phyloP scores from a whole-genome alignment of 1,140 invertebrate genomes.

The Zaprionus kolodkinae region DNA sequence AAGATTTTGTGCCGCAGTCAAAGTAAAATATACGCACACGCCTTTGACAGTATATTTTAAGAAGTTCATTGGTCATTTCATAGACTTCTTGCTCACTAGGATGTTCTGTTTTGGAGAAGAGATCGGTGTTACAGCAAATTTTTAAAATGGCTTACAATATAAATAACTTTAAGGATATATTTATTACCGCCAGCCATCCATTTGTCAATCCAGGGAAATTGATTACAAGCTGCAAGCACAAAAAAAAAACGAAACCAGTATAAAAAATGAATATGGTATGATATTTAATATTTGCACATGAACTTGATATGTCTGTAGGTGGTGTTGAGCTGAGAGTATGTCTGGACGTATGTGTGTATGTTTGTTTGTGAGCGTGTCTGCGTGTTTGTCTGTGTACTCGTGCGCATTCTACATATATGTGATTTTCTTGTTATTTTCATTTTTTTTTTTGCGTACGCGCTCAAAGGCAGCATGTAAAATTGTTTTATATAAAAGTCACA shows the following conservation, averaged over 20 bases:
- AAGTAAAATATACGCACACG: constrained; percentile 74
- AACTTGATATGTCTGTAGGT: constrained; percentile 51
- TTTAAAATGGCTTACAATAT: constrained; percentile 72
- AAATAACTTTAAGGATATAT: constrained; percentile 69
- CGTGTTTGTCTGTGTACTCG: constrained; percentile 25
- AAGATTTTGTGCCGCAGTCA: constrained; percentile 63
- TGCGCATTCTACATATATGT: constrained; percentile 70
- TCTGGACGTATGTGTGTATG: constrained; percentile 8
- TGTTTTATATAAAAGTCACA: constrained; percentile 77
- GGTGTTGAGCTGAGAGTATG: neutral
- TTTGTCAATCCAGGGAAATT: constrained; percentile 83
- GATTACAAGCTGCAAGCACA: constrained; percentile 75
- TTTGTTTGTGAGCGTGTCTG: constrained; percentile 1
- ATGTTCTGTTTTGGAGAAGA: constrained; percentile 30
- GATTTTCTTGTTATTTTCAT: constrained; percentile 56
- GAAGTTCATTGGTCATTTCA: constrained; percentile 68
- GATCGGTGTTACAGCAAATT: constrained; percentile 54
- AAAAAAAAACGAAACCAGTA: constrained; percentile 35
- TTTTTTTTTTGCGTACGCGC: constrained; percentile 27
- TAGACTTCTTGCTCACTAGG: constrained; percentile 71
- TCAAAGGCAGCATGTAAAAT: constrained; percentile 63
- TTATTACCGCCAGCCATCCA: constrained; percentile 79
- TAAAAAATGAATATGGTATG: constrained; percentile 62
- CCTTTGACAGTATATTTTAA: constrained; percentile 69
- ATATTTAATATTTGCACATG: constrained; percentile 75